Conservation (phyloP, 2,113 vertebrate species). For the Nestor notabilis region DNA sequence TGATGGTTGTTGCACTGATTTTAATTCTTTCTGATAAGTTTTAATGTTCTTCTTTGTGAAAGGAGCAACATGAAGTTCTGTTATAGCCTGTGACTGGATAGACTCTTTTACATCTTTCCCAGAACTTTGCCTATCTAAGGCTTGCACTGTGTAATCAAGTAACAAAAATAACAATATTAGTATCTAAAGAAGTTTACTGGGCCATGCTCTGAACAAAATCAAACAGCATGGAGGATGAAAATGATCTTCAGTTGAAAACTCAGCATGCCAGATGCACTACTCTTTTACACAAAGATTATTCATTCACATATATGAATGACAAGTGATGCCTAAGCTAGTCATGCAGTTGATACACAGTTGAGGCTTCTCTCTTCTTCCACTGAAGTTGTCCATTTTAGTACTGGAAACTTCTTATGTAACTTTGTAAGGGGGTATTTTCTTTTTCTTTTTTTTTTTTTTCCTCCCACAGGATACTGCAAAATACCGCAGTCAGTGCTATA, state of each 20-base stretch:
- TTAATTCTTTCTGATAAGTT: constrained; percentile 74
- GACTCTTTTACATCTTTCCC: constrained; percentile 78
- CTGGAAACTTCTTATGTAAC: background rate
- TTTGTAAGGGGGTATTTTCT: background rate
- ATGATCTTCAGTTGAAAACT: constrained; percentile 50
- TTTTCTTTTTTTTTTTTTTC: background rate
- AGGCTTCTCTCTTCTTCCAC: constrained; percentile 11
- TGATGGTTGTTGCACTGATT: constrained; percentile 72
- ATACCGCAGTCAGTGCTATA: background rate
- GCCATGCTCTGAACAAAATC: constrained; percentile 62
- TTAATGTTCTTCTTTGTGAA: constrained; percentile 75
- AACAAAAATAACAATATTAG: constrained; percentile 78
- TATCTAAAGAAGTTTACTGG: constrained; percentile 59
- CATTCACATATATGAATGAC: constrained; percentile 13
- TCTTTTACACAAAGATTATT: constrained; percentile 22
- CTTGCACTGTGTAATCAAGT: constrained; percentile 84
- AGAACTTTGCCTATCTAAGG: constrained; percentile 85
- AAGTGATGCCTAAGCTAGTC: constrained; percentile 11
- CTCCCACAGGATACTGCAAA: background rate
- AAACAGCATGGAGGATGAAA: constrained; percentile 60
- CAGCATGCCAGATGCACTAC: constrained; percentile 62
- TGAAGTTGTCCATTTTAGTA: background rate
- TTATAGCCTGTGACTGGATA: constrained; percentile 69
- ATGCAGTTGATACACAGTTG: background rate
- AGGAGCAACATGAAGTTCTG: constrained; percentile 69